Conservation (phyloP, 2,888 invertebrate genomes). For the Dysmachus trigonus region DNA sequence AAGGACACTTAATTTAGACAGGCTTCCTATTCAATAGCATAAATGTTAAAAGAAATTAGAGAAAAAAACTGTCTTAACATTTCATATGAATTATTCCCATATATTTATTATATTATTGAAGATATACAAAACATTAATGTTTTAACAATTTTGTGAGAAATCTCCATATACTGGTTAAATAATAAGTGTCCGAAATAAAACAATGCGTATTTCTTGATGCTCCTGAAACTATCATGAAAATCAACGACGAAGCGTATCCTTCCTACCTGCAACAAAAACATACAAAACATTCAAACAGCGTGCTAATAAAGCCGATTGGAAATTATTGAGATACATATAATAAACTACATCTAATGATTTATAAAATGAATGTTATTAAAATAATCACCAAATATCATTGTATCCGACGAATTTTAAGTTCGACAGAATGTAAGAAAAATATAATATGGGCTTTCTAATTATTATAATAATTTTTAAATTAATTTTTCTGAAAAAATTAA, state of each 20-base stretch:
- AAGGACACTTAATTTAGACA: not conserved
- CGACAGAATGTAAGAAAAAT: not conserved
- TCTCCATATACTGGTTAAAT: not conserved
- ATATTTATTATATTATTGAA: conserved; percentile 8
- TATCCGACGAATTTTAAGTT: not conserved
- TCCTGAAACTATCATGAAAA: not conserved
- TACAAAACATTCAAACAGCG: conserved; percentile 2
- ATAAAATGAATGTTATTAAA: not conserved
- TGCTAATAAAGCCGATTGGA: not conserved
- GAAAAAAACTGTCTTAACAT: not conserved
- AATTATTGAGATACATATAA: not conserved
- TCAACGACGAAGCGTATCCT: conserved; percentile 4
- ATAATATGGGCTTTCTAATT: not conserved
- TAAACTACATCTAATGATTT: not conserved
- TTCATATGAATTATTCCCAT: not conserved
- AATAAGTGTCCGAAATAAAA: not conserved
- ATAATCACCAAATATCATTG: not conserved
- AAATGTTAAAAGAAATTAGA: not conserved
- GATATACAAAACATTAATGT: not conserved
- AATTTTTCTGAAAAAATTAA: too few relatives aligned
- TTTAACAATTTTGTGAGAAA: not conserved
- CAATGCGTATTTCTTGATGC: not conserved
- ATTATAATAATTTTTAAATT: too few relatives aligned
- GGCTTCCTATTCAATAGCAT: not conserved
- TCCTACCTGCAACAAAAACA: conserved; percentile 25